Evolutionary conservation across 2,888 invertebrate species (phyloP).

Genomic region (Melangyna quadrimaculata): DNA sequence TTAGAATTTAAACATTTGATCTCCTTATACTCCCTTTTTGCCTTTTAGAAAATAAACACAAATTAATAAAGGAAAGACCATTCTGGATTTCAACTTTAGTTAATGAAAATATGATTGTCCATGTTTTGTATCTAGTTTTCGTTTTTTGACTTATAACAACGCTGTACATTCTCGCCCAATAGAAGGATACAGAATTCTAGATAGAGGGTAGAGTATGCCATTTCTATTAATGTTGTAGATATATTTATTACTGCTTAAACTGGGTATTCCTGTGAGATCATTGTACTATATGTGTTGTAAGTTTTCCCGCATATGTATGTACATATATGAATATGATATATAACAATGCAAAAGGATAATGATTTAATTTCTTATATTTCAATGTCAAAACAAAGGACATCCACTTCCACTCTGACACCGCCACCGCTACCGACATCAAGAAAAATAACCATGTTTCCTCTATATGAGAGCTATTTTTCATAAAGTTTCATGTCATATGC

Average conservation of each 20-base stretch:
- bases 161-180: not conserved
- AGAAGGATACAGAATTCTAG: not conserved
- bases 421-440: conserved; percentile 9
- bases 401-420: not conserved
- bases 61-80: no score
- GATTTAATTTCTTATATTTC: conserved; percentile 34
- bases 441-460: not conserved
- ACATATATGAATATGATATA: not conserved
- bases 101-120: no score
- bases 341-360: conserved; percentile 19
- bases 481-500: conserved; percentile 31
- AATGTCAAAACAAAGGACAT: conserved; percentile 37
- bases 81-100: no score
- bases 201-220: not conserved
- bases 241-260: not conserved
- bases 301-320: not conserved
- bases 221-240: not conserved
- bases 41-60: no score
- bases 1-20: no score
- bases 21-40: no score
- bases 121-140: no score
- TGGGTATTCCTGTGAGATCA: not conserved
- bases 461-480: not conserved
- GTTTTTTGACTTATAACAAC: not conserved
- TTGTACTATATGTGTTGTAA: not conserved